Percentiles rank a stretch among this genome's conserved stretches.
These are phyloP conservation scores for Romanogobio albipinnatus DNA, from an alignment of 2,113 vertebrate genomes.

Conservation along the genomic window DNA sequence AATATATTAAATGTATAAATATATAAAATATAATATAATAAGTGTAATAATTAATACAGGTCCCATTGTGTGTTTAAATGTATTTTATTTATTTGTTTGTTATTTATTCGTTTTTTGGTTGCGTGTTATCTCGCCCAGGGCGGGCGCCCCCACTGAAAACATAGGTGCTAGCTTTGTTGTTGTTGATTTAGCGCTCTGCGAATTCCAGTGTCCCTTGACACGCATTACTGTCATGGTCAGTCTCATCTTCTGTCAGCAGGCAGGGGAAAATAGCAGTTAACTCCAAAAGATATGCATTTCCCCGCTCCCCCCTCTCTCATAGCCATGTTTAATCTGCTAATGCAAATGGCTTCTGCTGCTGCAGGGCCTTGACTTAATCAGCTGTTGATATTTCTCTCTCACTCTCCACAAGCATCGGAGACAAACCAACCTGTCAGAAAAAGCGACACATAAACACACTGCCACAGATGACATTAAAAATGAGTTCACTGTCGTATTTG, in stretches of 20 bases:
- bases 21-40: too few relatives aligned
- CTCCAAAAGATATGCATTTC: conserved; percentile 13
- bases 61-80: too few relatives aligned
- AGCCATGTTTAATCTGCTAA: conserved; percentile 57
- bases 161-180: not conserved
- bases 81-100: too few relatives aligned
- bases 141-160: not conserved
- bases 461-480: conserved; percentile 18
- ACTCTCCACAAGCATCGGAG: conserved; percentile 34
- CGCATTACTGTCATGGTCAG: conserved; percentile 19
- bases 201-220: conserved; percentile 11
- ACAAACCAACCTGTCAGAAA: conserved; percentile 47
- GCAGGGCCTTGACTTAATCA: conserved; percentile 54
- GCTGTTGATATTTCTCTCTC: conserved; percentile 60
- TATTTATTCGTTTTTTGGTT: not conserved
- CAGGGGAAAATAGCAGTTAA: conserved; percentile 11
- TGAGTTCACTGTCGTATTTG: conserved; percentile 30
- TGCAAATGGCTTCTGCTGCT: conserved; percentile 55
- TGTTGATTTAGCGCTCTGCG: conserved; percentile 20
- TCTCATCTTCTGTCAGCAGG: conserved; percentile 4
- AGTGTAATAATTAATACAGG: too few relatives aligned
- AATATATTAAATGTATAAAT: too few relatives aligned
- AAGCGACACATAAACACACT: conserved; percentile 17
- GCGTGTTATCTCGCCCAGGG: not conserved
- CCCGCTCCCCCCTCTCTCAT: not conserved